Percentiles rank a stretch among this genome's conserved stretches.
phyloP scores from a whole-genome alignment of 1,140 invertebrate genomes.

The Drosophila kurseongensis region DNA sequence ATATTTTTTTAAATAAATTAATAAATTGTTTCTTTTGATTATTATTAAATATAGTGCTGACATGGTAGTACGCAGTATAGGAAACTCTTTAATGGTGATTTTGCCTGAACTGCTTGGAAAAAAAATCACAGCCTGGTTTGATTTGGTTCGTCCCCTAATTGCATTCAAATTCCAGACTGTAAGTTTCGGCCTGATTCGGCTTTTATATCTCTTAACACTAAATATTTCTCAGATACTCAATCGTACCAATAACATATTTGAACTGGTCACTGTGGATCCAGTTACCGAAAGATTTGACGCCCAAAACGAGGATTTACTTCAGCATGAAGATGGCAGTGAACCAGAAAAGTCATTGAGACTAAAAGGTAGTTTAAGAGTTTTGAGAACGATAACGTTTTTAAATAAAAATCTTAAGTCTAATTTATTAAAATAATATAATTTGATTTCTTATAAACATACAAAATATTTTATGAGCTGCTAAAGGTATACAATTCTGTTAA shows the following conservation, averaged over 20 bases:
- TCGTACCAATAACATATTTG: constrained; percentile 98
- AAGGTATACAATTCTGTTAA: background rate
- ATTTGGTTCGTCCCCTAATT: constrained; percentile 95
- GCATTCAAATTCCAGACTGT: constrained; percentile 97
- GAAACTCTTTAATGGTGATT: constrained; percentile 96
- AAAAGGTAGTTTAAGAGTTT: constrained; percentile 88
- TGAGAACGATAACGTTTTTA: background rate
- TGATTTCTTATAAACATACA: background rate
- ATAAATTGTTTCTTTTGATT: background rate
- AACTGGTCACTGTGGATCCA: constrained; percentile 94
- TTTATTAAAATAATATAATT: background rate
- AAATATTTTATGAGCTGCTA: too few relatives aligned
- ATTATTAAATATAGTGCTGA: constrained; percentile 88
- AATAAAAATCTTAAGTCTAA: background rate
- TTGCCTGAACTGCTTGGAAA: constrained; percentile 94
- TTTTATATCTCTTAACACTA: background rate
- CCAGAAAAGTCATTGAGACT: constrained; percentile 90
- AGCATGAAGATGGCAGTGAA: constrained; percentile 88
- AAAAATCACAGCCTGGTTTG: constrained; percentile 96
- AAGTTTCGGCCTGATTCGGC: constrained; percentile 83
- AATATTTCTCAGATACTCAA: constrained; percentile 92
- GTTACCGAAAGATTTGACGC: constrained; percentile 88
- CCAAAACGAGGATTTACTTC: constrained; percentile 86
- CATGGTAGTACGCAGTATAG: constrained; percentile 95
- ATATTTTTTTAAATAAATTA: too few relatives aligned